Base-by-base conservation (phyloP, 2,888 invertebrate species). In the Melipona bicolor region DNA sequence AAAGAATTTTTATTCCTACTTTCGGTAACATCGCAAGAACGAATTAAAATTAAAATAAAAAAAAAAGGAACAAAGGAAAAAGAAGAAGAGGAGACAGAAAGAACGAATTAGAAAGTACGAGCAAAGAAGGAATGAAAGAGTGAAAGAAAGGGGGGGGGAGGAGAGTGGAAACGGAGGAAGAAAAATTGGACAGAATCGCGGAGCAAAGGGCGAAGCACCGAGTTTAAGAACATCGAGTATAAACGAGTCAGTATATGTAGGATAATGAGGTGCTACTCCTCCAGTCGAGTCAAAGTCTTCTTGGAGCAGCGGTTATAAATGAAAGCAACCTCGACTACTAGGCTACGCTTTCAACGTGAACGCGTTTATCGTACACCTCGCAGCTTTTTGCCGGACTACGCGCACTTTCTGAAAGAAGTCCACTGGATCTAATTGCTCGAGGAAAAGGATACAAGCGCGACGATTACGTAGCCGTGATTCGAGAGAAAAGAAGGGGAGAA, bases 371-470 rank as follows among this genome's bases (percentile, higher is more conserved):
- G 73, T 73, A 21, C 32, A 49, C 27, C 64, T 59, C 70, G 56
- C 62, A 24, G 61, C 77, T 83, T 83, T 43, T 79, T 77, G 70
- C 79, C 36, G 67, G 52, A 77, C 59, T 59, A 65, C 73, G 65
- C 79, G 52, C 49, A 32, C 36, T 65, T 49, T 50, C 67, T 82
- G 79, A 79, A 79, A 82, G 75, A 74, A 59, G 68, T 74, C 74
- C 82, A 71, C 82, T 61, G 77, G 64, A 82, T 80, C 85, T 86
- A 86, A 86, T 85, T 85, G 86, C 86, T 77, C 68, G 83, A 67
- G 79, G 59, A 78, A 80, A 83, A 75, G 83, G 82, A 76, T 71
- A 77, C 77, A 76, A 80, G 83, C 80, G 72, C 72, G 69, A 73
- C 77, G 77, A 80, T 86, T 81, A 80, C 71, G 80, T 77, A 21